Percentiles rank a stretch among this genome's conserved stretches.
Conservation (phyloP, 2,797 vertebrate species). For the Alca torda region DNA sequence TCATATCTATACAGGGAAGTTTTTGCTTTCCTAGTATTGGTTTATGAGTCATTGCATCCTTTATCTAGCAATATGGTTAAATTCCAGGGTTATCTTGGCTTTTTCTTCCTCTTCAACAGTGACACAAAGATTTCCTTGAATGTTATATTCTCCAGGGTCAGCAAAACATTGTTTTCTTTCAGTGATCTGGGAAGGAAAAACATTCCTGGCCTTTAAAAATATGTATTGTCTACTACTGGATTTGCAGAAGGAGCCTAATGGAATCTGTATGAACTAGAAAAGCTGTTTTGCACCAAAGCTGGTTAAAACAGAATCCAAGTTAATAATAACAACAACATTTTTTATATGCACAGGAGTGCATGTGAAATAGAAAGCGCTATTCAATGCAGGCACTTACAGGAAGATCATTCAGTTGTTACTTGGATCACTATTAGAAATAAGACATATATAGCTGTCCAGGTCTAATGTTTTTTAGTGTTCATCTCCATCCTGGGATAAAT, state of each 20-base stretch:
- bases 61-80: constrained; percentile 7
- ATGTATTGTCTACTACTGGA: not conserved
- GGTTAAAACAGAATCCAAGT: not conserved
- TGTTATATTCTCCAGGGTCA: constrained; percentile 8
- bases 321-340: not conserved
- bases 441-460: not conserved
- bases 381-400: not conserved
- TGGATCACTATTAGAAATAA: not conserved
- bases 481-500: not conserved
- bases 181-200: constrained; percentile 3
- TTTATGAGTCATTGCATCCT: not conserved
- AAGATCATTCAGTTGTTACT: not conserved
- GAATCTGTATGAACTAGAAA: not conserved
- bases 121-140: constrained; percentile 6
- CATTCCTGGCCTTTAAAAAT: constrained; percentile 1
- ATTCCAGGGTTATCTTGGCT: constrained; percentile 26
- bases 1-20: not conserved
- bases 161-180: constrained; percentile 13
- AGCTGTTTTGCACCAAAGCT: not conserved
- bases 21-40: not conserved
- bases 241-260: not conserved
- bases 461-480: not conserved
- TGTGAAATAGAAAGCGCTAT: not conserved
- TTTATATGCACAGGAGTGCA: not conserved
- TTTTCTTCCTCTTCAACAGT: not conserved